A percentile compares a stretch with the other conserved stretches of the same genome.
These are phyloP conservation scores for Tachypleus tridentatus DNA, from an alignment of 1,140 invertebrate genomes.

Conservation along the genomic window DNA sequence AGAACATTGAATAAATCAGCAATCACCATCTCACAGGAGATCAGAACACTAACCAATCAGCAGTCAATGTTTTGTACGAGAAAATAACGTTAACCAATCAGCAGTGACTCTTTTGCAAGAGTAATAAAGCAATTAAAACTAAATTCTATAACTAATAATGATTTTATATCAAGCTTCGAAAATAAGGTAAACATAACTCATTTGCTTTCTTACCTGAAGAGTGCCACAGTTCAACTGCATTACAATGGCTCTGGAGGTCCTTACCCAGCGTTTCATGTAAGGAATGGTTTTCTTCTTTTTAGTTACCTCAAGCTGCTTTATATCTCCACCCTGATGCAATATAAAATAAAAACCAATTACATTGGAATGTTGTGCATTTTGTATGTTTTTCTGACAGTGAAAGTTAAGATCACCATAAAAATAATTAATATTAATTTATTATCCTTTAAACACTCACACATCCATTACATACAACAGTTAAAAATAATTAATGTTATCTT, in stretches of 20 bases:
- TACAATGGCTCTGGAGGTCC: slow-evolving; percentile 46
- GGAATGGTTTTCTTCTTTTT: slow-evolving; percentile 30
- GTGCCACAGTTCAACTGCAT: slow-evolving; percentile 48
- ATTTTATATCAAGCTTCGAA: not conserved
- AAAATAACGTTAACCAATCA: no score
- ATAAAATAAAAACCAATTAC: slow-evolving; percentile 24
- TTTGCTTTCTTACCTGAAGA: slow-evolving; percentile 38
- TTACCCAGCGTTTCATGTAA: slow-evolving; percentile 44
- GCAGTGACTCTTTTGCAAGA: not conserved
- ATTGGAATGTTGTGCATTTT: not conserved
- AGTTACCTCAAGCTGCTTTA: slow-evolving; percentile 28
- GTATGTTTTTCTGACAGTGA: not conserved
- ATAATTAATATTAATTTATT: no score
- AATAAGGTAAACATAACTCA: not conserved
- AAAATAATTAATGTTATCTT: no score
- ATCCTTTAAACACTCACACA: no score
- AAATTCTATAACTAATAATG: slow-evolving; percentile 3
- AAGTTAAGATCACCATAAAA: no score
- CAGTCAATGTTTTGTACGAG: no score
- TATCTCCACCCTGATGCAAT: slow-evolving; percentile 33
- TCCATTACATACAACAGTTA: no score
- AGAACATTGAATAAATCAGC: no score
- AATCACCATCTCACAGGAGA: no score
- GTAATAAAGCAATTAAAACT: slow-evolving; percentile 2
- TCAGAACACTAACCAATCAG: no score